These are phyloP conservation scores for Heliconius sara DNA, from an alignment of 2,888 invertebrate genomes.

Conservation along the genomic window DNA sequence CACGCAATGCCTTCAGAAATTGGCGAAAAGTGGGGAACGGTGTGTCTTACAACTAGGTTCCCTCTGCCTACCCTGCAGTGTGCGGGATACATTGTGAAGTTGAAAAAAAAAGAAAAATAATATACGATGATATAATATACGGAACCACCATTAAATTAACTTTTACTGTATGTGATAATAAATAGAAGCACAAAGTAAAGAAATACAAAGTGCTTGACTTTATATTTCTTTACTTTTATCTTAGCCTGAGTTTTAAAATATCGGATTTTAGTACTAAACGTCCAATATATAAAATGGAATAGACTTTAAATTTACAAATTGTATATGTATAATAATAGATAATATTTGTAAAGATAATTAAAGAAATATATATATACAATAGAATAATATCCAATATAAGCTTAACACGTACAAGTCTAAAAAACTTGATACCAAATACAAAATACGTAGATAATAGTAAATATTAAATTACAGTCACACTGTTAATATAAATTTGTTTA, in stretches of 20 bases:
- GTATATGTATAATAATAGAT: slow-evolving; percentile 23
- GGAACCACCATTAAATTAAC: too few species aligned
- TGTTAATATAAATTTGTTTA: slow-evolving; percentile 13
- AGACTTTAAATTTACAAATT: slow-evolving; percentile 7
- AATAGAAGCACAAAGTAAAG: too few species aligned
- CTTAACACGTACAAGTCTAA: slow-evolving; percentile 35
- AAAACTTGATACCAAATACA: slow-evolving; percentile 28
- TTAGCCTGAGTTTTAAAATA: neutral
- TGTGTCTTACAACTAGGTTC: too few species aligned
- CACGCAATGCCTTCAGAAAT: too few species aligned
- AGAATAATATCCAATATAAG: slow-evolving; percentile 38
- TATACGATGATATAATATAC: too few species aligned
- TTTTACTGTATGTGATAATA: too few species aligned
- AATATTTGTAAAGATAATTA: slow-evolving; percentile 33
- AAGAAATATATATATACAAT: slow-evolving; percentile 35
- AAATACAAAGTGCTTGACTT: too few species aligned
- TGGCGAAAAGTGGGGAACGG: too few species aligned
- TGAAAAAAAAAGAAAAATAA: too few species aligned
- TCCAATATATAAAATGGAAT: slow-evolving; percentile 12
- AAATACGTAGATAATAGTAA: slow-evolving; percentile 17
- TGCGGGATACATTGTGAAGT: too few species aligned
- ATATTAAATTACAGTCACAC: slow-evolving; percentile 29
- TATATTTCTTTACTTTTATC: neutral
- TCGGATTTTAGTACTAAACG: neutral
- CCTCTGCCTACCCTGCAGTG: too few species aligned